Conservation (phyloP, 30 jellyfish, hydroid and myxozoan genomes). For the Pelagia noctiluca region DNA sequence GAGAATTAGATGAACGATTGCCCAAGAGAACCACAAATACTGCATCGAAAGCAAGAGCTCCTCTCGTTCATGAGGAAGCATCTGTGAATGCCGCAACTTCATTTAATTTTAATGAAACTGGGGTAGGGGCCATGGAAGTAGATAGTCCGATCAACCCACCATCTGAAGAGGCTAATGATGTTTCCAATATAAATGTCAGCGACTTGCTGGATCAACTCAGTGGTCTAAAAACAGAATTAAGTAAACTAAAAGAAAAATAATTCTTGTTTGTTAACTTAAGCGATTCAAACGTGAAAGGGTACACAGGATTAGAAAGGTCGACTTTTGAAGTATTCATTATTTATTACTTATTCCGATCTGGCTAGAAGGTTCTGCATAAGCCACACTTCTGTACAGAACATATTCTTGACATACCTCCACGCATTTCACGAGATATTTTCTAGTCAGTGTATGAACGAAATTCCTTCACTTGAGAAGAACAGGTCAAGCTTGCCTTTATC, state of each 20-base stretch:
- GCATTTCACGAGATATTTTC: conserved; percentile 16
- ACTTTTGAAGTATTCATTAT: conserved; percentile 6
- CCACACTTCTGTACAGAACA: conserved; percentile 33
- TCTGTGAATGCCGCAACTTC: no score
- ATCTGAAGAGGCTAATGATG: background rate
- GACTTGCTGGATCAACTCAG: background rate
- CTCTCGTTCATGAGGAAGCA: background rate
- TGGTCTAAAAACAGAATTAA: background rate
- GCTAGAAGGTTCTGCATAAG: conserved; percentile 28
- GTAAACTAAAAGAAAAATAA: background rate
- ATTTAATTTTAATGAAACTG: no score
- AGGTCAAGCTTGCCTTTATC: conserved; percentile 49
- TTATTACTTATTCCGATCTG: conserved; percentile 20
- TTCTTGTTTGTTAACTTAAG: conserved; percentile 7
- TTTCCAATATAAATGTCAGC: background rate
- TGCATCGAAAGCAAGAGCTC: background rate
- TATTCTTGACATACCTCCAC: conserved; percentile 22
- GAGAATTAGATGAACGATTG: background rate
- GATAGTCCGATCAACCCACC: background rate
- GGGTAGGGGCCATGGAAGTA: no score
- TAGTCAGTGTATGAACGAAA: background rate
- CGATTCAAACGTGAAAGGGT: background rate
- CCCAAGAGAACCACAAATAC: background rate
- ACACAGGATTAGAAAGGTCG: conserved; percentile 23
- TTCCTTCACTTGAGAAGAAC: conserved; percentile 35